Percentiles rank a stretch among this genome's conserved stretches.
phyloP scores from a whole-genome alignment of 1,140 invertebrate species.

The Triops cancriformis region DNA sequence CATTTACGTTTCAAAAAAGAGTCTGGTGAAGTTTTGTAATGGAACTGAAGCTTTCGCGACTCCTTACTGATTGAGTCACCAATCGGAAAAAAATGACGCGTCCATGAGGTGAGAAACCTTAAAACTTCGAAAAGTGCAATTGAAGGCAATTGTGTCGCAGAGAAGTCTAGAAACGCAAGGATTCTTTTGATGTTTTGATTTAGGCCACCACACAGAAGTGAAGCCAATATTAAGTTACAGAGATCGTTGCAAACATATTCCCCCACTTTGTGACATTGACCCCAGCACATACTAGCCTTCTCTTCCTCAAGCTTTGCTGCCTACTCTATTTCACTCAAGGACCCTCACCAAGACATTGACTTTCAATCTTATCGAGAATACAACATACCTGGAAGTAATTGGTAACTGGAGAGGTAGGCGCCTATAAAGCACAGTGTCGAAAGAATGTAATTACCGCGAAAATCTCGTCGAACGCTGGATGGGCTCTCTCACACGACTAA shows the following conservation, averaged over 20 bases:
- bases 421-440: background rate
- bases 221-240: background rate
- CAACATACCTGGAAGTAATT: background rate
- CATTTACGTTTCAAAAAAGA: too few species aligned
- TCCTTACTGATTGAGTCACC: background rate
- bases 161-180: background rate
- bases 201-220: background rate
- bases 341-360: background rate
- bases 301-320: background rate
- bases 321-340: background rate
- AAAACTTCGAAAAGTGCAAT: background rate
- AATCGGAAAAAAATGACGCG: background rate
- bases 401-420: background rate
- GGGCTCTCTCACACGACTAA: background rate
- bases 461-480: background rate
- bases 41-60: background rate
- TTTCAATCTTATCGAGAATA: background rate
- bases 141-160: background rate
- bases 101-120: background rate
- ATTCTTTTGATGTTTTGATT: background rate
- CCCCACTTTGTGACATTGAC: too few species aligned
- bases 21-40: too few species aligned
- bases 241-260: background rate
- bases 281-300: too few species aligned
- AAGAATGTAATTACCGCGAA: background rate